These are phyloP conservation scores for Eunapius fragilis DNA, from an alignment of 37 sponge, comb jelly and placozoan genomes.

Conservation along the genomic window DNA sequence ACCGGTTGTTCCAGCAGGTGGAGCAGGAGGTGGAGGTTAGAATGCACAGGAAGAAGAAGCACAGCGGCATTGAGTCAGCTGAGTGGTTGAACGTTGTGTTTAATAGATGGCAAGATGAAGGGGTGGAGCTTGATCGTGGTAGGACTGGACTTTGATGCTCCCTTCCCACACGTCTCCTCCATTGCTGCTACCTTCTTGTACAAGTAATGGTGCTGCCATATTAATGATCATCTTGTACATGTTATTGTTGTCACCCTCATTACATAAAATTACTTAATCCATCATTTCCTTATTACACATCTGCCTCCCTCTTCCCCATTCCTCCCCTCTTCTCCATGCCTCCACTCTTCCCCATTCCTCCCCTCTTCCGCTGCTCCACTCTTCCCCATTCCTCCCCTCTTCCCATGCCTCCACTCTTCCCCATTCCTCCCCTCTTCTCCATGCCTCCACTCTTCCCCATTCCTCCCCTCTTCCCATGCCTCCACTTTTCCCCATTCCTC, in stretches of 20 bases:
- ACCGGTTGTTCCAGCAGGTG: slow-evolving; percentile 1
- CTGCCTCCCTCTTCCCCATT: no score
- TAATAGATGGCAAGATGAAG: slow-evolving; percentile 52
- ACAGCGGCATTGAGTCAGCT: slow-evolving; percentile 24
- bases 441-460: no score
- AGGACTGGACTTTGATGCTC: slow-evolving; percentile 25
- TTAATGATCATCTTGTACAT: no score
- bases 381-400: no score
- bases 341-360: no score
- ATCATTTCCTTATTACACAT: neutral
- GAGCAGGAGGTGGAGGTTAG: slow-evolving; percentile 30
- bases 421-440: neutral
- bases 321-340: no score
- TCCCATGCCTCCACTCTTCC: neutral
- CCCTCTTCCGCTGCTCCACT: no score
- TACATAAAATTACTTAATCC: neutral
- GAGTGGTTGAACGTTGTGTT: slow-evolving; percentile 63
- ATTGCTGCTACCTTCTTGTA: slow-evolving; percentile 50
- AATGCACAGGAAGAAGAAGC: slow-evolving; percentile 17
- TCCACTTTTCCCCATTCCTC: neutral
- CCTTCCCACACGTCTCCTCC: slow-evolving; percentile 49
- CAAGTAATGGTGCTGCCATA: slow-evolving; percentile 28
- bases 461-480: neutral
- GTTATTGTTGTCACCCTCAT: no score
- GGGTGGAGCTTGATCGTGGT: neutral